Percentiles rank a stretch among this genome's conserved stretches.
These are phyloP conservation scores for Denticeps clupeoides DNA, from an alignment of 2,797 vertebrate genomes.

Conservation along the genomic window DNA sequence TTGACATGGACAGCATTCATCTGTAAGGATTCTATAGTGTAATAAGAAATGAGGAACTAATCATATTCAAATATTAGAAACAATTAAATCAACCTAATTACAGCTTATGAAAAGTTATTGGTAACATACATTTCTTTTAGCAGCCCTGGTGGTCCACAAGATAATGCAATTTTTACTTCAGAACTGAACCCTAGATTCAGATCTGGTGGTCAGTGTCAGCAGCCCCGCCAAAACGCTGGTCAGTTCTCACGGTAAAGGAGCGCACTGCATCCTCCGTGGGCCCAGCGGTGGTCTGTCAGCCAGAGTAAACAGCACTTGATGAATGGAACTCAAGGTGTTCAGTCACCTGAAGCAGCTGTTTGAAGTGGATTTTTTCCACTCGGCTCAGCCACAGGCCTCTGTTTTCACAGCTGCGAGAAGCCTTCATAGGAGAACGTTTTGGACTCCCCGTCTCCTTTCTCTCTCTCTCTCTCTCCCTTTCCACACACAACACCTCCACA, in stretches of 20 bases:
- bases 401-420: conserved; percentile 86
- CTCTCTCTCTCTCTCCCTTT: conserved; percentile 5
- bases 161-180: too few species aligned
- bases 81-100: too few species aligned
- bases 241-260: background rate
- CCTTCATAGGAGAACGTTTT: conserved; percentile 52
- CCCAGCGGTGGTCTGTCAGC: conserved; percentile 65
- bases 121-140: too few species aligned
- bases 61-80: too few species aligned
- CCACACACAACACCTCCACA: conserved; percentile 4
- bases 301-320: conserved; percentile 84
- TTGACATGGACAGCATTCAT: too few species aligned
- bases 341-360: conserved; percentile 88
- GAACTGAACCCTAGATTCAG: too few species aligned
- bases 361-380: conserved; percentile 62
- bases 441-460: background rate
- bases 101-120: too few species aligned
- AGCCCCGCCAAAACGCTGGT: too few species aligned
- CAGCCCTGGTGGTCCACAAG: too few species aligned
- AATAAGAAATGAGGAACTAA: too few species aligned
- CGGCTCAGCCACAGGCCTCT: conserved; percentile 54
- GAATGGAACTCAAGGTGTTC: conserved; percentile 90
- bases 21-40: too few species aligned
- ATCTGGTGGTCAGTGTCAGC: too few species aligned
- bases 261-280: conserved; percentile 36